phyloP scores from a whole-genome alignment of 2,797 vertebrate species.

The Bradypodion pumilum region DNA sequence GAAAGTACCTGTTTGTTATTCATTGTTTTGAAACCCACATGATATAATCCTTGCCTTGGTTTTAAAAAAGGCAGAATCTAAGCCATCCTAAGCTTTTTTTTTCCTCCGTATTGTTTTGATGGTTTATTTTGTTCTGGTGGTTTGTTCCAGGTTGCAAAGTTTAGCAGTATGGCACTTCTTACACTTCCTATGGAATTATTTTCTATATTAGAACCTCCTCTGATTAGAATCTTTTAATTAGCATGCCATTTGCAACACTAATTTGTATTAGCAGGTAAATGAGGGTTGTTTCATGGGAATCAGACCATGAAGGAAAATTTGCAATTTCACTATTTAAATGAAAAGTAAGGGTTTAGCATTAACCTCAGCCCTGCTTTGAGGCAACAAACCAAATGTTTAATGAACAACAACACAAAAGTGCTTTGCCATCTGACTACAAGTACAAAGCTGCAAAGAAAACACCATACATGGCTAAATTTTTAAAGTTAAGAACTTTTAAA shows the following conservation, averaged over 20 bases:
- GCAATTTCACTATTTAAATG: neutral
- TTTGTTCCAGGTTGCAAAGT: no score
- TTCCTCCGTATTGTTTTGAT: no score
- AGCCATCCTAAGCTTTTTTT: no score
- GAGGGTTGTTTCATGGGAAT: neutral
- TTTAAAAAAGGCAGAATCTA: no score
- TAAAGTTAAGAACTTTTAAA: neutral
- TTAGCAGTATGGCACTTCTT: no score
- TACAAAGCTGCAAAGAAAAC: slow-evolving; percentile 41
- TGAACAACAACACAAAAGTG: slow-evolving; percentile 1
- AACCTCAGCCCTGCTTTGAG: neutral
- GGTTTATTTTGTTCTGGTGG: no score
- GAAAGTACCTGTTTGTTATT: no score
- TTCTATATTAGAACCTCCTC: no score
- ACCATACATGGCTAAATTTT: slow-evolving; percentile 31
- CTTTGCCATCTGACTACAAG: slow-evolving; percentile 42
- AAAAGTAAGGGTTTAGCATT: slow-evolving; percentile 27
- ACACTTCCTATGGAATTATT: no score
- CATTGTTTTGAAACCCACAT: no score
- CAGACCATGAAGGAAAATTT: neutral
- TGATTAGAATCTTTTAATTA: no score
- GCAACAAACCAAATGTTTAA: slow-evolving; percentile 5
- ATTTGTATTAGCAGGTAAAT: neutral
- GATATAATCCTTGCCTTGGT: no score
- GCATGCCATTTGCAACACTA: neutral